These are phyloP conservation scores for Danaus chrysippus DNA, from an alignment of 2,888 invertebrate species.

Conservation along the genomic window DNA sequence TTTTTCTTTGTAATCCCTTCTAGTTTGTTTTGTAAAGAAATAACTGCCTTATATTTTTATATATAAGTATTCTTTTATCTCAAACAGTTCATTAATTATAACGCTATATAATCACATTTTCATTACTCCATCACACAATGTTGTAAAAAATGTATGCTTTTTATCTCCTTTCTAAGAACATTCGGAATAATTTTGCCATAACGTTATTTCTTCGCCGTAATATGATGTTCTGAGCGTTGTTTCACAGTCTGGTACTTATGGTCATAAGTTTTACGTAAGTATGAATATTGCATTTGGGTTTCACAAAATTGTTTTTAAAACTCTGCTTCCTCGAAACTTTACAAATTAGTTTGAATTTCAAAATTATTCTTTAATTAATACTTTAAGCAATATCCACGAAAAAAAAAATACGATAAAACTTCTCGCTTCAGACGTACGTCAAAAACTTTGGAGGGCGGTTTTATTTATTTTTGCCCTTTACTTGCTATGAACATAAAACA, in stretches of 20 bases:
- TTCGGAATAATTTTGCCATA: not conserved
- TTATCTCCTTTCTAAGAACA: not conserved
- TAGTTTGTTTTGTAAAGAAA: not conserved
- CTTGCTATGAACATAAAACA: slow-evolving; percentile 19
- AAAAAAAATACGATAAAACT: not conserved
- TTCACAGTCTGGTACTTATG: not conserved
- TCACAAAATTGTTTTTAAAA: not conserved
- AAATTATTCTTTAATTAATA: not conserved
- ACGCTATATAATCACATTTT: not conserved
- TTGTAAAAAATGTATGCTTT: slow-evolving; percentile 2
- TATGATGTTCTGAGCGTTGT: not conserved
- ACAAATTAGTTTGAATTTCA: not conserved
- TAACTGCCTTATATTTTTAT: not conserved
- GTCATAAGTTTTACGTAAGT: not conserved
- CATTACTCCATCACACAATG: not conserved
- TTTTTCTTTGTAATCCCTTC: not conserved
- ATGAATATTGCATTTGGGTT: not conserved
- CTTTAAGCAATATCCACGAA: not conserved
- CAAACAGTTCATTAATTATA: not conserved
- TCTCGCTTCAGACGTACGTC: not conserved
- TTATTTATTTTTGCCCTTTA: slow-evolving; percentile 11
- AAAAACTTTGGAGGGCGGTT: slow-evolving; percentile 7
- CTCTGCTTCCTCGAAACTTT: not conserved
- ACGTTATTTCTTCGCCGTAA: not conserved
- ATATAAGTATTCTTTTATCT: not conserved